Conservation (phyloP, 2,888 invertebrate genomes). For the Cremastinae sp. region DNA sequence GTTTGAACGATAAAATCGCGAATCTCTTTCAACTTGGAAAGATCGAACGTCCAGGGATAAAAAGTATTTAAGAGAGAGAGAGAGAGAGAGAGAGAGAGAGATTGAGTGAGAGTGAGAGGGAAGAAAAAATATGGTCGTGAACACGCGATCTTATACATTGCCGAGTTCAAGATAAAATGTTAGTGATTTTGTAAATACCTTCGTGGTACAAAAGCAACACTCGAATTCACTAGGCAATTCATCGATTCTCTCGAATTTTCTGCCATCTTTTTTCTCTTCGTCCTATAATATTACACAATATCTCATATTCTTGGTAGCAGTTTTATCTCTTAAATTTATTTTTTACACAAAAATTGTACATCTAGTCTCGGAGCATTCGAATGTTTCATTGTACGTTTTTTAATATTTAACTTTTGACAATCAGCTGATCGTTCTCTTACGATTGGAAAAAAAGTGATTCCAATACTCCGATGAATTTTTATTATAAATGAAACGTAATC, state of each 20-base stretch:
- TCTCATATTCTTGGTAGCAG: constrained; percentile 63
- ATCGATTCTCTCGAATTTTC: constrained; percentile 88
- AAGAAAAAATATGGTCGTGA: background rate
- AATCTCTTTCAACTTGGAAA: constrained; percentile 15
- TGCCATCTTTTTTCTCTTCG: constrained; percentile 85
- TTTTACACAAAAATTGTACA: constrained; percentile 7
- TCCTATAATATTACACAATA: constrained; percentile 78
- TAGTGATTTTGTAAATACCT: constrained; percentile 85
- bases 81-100: constrained; percentile 29
- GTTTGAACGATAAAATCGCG: constrained; percentile 52
- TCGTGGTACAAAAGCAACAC: constrained; percentile 98
- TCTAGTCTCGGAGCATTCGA: constrained; percentile 47
- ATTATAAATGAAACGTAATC: constrained; percentile 37
- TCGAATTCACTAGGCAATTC: constrained; percentile 97
- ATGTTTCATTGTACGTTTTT: constrained; percentile 32
- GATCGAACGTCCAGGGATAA: constrained; percentile 10
- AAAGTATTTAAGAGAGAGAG: constrained; percentile 1
- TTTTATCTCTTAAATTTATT: constrained; percentile 31
- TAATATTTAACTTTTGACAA: too few relatives aligned
- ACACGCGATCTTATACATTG: constrained; percentile 52
- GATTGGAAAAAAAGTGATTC: constrained; percentile 45
- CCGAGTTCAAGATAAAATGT: constrained; percentile 63
- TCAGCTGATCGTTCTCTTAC: too few relatives aligned
- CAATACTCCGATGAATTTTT: constrained; percentile 51
- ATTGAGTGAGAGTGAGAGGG: background rate